Conservation (phyloP, 1,140 invertebrate species). For the Platyscapa corneri region DNA sequence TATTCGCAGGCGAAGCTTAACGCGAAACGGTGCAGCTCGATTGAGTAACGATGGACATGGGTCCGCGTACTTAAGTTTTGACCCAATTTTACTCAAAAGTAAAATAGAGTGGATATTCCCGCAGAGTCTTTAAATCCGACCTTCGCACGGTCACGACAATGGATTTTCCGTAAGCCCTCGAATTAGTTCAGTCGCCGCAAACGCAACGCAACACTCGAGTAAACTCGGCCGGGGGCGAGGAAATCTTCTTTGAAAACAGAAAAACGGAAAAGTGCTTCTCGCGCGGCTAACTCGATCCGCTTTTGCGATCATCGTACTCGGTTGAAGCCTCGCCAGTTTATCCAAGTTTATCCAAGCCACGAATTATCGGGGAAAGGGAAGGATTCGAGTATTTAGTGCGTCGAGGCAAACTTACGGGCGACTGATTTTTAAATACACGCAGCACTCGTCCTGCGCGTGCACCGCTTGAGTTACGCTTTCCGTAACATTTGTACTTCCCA, state of each 20-base stretch:
- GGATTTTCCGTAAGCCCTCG: slow-evolving; percentile 29
- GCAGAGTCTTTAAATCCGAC: slow-evolving; percentile 10
- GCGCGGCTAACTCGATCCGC: slow-evolving; percentile 31
- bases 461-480: background rate
- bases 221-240: background rate
- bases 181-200: slow-evolving; percentile 16
- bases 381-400: slow-evolving; percentile 2
- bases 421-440: background rate
- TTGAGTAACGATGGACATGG: slow-evolving; percentile 9
- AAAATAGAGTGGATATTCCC: slow-evolving; percentile 1
- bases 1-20: background rate
- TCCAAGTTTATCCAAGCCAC: slow-evolving; percentile 1
- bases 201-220: background rate
- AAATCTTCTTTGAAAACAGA: slow-evolving; percentile 33
- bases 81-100: slow-evolving; percentile 32
- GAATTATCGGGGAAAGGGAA: background rate
- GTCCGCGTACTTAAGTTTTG: background rate
- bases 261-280: background rate
- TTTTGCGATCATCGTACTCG: slow-evolving; percentile 30
- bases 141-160: background rate
- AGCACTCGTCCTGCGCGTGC: background rate
- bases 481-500: background rate
- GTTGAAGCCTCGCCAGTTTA: slow-evolving; percentile 8
- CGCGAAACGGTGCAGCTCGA: background rate
- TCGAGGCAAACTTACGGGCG: background rate